phyloP scores from a whole-genome alignment of 2,888 invertebrate genomes.

The Thecocarcelia acutangulata region DNA sequence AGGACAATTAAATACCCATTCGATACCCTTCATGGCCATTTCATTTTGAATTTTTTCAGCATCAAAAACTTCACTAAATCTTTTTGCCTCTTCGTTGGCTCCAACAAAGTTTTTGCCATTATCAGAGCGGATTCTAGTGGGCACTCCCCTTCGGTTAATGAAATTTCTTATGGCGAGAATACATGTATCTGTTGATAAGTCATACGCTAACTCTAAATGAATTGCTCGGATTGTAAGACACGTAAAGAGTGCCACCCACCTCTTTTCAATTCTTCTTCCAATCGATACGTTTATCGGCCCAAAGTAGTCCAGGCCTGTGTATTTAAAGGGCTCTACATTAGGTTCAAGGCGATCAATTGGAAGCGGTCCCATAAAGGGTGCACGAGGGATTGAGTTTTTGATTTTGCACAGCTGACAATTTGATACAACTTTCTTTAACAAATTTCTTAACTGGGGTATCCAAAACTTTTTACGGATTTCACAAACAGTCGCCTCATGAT shows the following conservation, averaged over 20 bases:
- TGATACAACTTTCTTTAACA: too few species aligned
- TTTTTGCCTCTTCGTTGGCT: too few species aligned
- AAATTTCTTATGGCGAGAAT: neutral
- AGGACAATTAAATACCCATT: too few species aligned
- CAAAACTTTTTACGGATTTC: too few species aligned
- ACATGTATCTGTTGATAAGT: neutral
- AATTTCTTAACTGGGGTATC: too few species aligned
- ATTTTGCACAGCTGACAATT: too few species aligned
- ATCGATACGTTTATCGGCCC: constrained; percentile 37
- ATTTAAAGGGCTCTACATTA: constrained; percentile 19
- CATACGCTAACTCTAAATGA: neutral
- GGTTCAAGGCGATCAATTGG: constrained; percentile 28
- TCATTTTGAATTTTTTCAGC: constrained; percentile 29
- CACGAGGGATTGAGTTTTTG: too few species aligned
- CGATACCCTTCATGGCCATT: constrained; percentile 51
- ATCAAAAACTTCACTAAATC: too few species aligned
- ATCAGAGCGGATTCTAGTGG: constrained; percentile 16
- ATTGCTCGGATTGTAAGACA: too few species aligned
- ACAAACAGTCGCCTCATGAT: too few species aligned
- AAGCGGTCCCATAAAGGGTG: constrained; percentile 4
- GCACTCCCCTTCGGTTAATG: neutral
- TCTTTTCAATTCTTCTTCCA: constrained; percentile 19
- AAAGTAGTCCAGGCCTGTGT: constrained; percentile 35
- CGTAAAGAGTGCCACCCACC: constrained; percentile 1
- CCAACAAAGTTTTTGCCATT: too few species aligned